Percentiles rank a stretch among this genome's conserved stretches.
phyloP scores from a whole-genome alignment of 2,888 invertebrate genomes.

The Aporophyla lueneburgensis region DNA sequence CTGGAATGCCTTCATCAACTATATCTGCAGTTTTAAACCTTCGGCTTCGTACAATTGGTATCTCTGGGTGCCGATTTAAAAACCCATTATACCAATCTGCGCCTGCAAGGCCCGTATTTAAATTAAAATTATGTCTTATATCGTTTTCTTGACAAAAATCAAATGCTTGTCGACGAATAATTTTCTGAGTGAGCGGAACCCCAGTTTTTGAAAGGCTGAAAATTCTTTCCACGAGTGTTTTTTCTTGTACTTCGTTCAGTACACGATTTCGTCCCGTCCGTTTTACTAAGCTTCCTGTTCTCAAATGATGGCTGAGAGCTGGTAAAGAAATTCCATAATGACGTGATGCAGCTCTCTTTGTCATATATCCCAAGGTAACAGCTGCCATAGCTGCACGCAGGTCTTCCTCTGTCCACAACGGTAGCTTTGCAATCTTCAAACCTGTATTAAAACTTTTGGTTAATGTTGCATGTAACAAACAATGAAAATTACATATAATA shows the following conservation, averaged over 20 bases:
- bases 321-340: conserved; percentile 28
- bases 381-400: conserved; percentile 29
- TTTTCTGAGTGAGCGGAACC: conserved; percentile 3
- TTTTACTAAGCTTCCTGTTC: conserved; percentile 25
- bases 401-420: conserved; percentile 25
- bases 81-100: conserved; percentile 25
- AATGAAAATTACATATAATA: not conserved
- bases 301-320: conserved; percentile 26
- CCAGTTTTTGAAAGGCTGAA: conserved; percentile 8
- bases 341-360: conserved; percentile 27
- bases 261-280: conserved; percentile 26
- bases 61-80: conserved; percentile 17
- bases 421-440: not conserved
- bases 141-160: conserved; percentile 20
- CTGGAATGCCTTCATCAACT: not conserved
- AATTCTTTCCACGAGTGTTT: conserved; percentile 10
- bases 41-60: conserved; percentile 16
- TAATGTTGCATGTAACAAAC: not conserved
- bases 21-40: not conserved
- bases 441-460: conserved; percentile 3
- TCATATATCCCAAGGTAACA: conserved; percentile 12
- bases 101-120: not conserved
- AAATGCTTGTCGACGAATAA: conserved; percentile 15
- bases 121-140: conserved; percentile 19
- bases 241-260: conserved; percentile 31